Evolutionary conservation across 2,113 vertebrate species (phyloP).

Genomic region (Arizona elegans): DNA sequence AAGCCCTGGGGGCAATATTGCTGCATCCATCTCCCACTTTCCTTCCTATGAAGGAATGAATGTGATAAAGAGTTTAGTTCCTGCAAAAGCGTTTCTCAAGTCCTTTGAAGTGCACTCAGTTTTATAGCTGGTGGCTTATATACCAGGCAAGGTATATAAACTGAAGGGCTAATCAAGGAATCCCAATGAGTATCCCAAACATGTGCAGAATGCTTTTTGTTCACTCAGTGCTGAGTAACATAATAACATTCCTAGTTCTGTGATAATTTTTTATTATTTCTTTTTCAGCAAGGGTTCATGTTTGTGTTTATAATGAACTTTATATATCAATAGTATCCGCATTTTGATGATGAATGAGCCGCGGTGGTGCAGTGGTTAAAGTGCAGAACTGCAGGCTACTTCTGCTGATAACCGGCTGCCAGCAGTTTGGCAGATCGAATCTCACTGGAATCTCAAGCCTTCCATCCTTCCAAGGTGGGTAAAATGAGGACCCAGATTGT

Average conservation of each 20-base stretch:
- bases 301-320: not conserved
- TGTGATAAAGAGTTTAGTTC: not conserved
- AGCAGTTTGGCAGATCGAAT: no score
- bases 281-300: not conserved
- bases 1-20: not conserved
- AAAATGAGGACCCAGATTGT: no score
- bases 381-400: no score
- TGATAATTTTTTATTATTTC: not conserved
- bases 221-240: not conserved
- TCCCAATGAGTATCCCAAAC: not conserved
- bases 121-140: not conserved
- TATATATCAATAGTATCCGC: not conserved
- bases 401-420: no score
- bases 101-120: not conserved
- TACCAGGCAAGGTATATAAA: not conserved
- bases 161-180: not conserved
- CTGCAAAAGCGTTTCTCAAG: not conserved
- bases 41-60: not conserved
- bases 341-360: not conserved
- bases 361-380: no score
- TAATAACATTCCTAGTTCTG: not conserved
- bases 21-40: not conserved
- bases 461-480: no score
- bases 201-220: not conserved
- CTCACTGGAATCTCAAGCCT: no score